phyloP scores from a whole-genome alignment of 2,113 vertebrate genomes.

The Anguilla japonica region DNA sequence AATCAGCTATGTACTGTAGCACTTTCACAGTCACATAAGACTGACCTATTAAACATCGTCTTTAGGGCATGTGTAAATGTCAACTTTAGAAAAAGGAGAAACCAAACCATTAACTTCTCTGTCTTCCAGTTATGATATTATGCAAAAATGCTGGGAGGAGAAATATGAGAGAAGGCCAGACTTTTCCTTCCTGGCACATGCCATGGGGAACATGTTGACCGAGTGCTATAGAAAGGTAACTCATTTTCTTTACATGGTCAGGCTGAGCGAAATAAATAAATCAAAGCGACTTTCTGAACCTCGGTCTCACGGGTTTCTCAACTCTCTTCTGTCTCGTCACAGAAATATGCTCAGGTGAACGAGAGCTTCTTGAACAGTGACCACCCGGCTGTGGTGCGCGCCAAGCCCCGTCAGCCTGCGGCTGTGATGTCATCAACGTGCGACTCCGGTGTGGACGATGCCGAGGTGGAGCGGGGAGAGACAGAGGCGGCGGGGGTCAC shows the following conservation, averaged over 20 bases:
- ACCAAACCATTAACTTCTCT: background rate
- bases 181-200: constrained; percentile 87
- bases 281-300: background rate
- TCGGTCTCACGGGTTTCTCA: background rate
- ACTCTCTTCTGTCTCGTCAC: constrained; percentile 28
- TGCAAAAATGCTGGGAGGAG: constrained; percentile 98
- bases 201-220: constrained; percentile 84
- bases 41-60: background rate
- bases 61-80: background rate
- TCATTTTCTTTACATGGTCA: background rate
- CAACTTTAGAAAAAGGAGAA: background rate
- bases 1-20: too few relatives aligned
- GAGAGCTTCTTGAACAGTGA: constrained; percentile 92
- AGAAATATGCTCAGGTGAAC: constrained; percentile 90
- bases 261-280: background rate
- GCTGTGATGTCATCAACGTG: constrained; percentile 49
- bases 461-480: constrained; percentile 39
- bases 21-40: background rate
- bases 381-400: constrained; percentile 88
- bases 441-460: constrained; percentile 32
- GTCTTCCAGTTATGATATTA: constrained; percentile 84
- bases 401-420: constrained; percentile 71
- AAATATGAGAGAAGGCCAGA: constrained; percentile 93
- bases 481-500: constrained; percentile 58
- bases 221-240: constrained; percentile 93